Evolutionary conservation across 2,113 vertebrate species (phyloP), one percentile per base, ranked within the genome.

Genomic region (Oryzias melastigma): DNA sequence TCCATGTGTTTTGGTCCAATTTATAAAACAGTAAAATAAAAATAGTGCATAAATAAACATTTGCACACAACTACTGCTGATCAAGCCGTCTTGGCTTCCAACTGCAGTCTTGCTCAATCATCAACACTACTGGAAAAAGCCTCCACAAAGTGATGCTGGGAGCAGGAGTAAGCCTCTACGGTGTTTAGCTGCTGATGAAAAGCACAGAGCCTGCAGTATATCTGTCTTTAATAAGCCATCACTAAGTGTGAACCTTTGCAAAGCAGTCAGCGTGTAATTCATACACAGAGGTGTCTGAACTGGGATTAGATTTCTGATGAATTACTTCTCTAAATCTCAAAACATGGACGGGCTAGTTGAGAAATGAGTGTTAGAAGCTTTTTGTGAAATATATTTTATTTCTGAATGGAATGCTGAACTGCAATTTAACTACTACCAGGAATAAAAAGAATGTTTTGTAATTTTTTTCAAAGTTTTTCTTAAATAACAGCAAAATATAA

Each of bases 341-440:
- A 20, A 16, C 71, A 69, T 72, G 85, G 62, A 70, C 73, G 62
- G 71, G 62, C 72, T 45, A 24, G 40, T 76, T 67, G 74, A 73
- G 65, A 71, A 80, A 85, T 80, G 73, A 59, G 78, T 77, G 66
- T 77, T 71, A 69, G 69, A 67, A 20, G 71, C 83, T 91, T 89
- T 80, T 80, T 79, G 77, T 81, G 85, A 84, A 77, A 80, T 52
- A 82, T 41, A 54, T 83, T 89, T 81, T n/a, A 85, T 82, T 85
- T 83, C 42, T 82, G 80, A 89, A 85, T 73, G 14, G 20, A 74
- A 53, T 52, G 24, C 44, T 73, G 52, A 22, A 20, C 35, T 14
- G 59, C 8, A 59, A 65, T 46, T 43, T 52, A 49, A 58, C 63
- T 14, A 15, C 2, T 24, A 47, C 16, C 16, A 35, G 13, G 44